Evolutionary conservation across 2,113 vertebrate species (phyloP).

Genomic region (Andinoacara biseriatus): DNA sequence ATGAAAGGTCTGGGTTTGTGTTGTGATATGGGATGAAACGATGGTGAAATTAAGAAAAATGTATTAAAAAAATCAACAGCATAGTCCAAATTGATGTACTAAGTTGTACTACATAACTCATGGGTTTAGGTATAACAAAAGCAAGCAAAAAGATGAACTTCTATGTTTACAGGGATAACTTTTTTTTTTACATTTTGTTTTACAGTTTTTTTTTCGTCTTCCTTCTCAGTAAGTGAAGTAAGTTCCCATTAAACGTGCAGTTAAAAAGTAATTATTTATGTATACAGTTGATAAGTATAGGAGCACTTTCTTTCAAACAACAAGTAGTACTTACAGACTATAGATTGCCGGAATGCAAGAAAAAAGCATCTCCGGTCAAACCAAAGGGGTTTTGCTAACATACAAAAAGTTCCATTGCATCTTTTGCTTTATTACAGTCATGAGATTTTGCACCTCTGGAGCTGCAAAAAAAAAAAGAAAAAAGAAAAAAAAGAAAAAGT

Average conservation of each 20-base stretch:
- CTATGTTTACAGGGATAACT: conserved; percentile 80
- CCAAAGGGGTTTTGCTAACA: conserved; percentile 84
- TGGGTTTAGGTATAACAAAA: conserved; percentile 82
- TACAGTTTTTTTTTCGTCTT: conserved; percentile 73
- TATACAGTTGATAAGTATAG: conserved; percentile 97
- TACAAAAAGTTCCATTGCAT: conserved; percentile 87
- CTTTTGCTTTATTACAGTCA: conserved; percentile 76
- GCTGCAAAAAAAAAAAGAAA: conserved; percentile 74
- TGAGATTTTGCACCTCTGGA: conserved; percentile 80
- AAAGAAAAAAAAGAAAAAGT: conserved; percentile 66
- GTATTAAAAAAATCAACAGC: not conserved
- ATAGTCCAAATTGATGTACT: conserved; percentile 70
- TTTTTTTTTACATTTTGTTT: conserved; percentile 77
- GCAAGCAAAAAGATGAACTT: conserved; percentile 85
- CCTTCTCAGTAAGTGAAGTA: conserved; percentile 83
- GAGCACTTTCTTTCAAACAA: conserved; percentile 91
- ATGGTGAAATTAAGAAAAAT: conserved; percentile 12
- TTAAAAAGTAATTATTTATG: conserved; percentile 94
- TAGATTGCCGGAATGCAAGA: conserved; percentile 87
- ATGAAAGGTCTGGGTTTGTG: not conserved
- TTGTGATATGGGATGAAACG: conserved; percentile 25
- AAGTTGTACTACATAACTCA: conserved; percentile 77
- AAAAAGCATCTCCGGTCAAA: conserved; percentile 84
- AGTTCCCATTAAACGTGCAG: conserved; percentile 97
- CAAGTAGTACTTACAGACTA: conserved; percentile 97